Base-by-base conservation (phyloP, 2,113 vertebrate species). In the Silurus glanis region DNA sequence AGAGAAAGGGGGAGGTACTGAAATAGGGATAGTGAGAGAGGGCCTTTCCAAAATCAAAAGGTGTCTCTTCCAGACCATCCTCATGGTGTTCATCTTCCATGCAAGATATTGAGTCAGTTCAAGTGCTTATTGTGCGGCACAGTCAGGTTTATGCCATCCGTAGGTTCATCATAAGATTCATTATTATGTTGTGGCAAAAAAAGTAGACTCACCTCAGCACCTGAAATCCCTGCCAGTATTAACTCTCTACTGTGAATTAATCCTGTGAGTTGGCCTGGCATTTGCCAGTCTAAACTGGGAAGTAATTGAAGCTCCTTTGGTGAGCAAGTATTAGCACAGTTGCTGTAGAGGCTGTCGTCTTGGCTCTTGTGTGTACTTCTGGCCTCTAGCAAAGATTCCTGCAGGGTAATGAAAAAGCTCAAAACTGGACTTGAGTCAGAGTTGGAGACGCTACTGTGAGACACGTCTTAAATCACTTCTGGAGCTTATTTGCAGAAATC, bases 51-150 rank as follows among this genome's bases (percentile, higher is more conserved):
- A 93, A 94, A 93, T 93, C 91, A 94, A 93, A 94, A 93, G 92
- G 93, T 95, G 92, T 91, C 93, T 93, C 91, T 91, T 92, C 92
- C 91, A 93, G 93, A 92, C 91, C 91, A 88, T 90, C 92, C 88
- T 92, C 87, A 75, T 83, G 9, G 51, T 81, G 87, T 78, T 55
- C 6, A 10, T 74, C 51, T n/a, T 75, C 61, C 49, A 82, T 37
- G 5, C 14, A 61, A n/a, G 66, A 14, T 47, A 51, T 81, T 67
- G 58, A 67, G 80, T 56, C 83, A 45, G 71, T 75, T 66, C 83
- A 86, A 53, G 55, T 23, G 9, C 47, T 37, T 56, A 16, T 37
- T 67, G 64, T 66, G 84, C 72, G 61, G 37, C 83, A 6, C 62
- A 61, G 51, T 67, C 75, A 25, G 75, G 75, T 83, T 37, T 9